Conservation (phyloP, 2,113 vertebrate species). For the Pitta sordida region DNA sequence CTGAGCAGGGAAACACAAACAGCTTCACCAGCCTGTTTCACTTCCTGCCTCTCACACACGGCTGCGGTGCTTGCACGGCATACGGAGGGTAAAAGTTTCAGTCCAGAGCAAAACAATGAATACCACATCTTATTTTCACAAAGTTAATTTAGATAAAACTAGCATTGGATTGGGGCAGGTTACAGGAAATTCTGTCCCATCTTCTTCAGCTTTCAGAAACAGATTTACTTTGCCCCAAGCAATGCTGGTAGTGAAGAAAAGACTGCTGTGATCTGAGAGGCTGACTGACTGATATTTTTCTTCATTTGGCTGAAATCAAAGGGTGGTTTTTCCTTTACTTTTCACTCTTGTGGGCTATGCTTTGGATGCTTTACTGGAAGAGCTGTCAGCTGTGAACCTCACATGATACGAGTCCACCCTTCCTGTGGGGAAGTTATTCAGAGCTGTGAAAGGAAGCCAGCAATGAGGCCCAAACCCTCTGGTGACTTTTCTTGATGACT, state of each 20-base stretch:
- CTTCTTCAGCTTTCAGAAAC: not conserved
- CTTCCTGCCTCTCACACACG: slow-evolving; percentile 42
- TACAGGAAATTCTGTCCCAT: not conserved
- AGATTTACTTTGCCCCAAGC: not conserved
- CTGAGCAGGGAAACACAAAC: not conserved
- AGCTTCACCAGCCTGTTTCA: slow-evolving; percentile 20
- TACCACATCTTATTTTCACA: not conserved
- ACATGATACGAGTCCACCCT: slow-evolving; percentile 47
- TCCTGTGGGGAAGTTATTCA: slow-evolving; percentile 68
- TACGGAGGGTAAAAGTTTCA: not conserved
- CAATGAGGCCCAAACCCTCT: slow-evolving; percentile 41
- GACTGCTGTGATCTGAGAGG: not conserved
- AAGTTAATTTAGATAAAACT: not conserved
- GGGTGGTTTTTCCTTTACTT: slow-evolving; percentile 14
- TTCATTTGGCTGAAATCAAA: slow-evolving; percentile 33
- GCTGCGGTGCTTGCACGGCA: fast-evolving
- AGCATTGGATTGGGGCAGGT: not conserved
- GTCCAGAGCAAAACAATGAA: not conserved
- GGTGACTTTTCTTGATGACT: slow-evolving; percentile 56
- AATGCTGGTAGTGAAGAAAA: not conserved
- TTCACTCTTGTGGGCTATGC: not conserved
- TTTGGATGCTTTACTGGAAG: slow-evolving; percentile 49
- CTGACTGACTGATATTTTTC: slow-evolving; percentile 12
- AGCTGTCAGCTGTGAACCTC: slow-evolving; percentile 53
- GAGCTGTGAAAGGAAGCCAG: slow-evolving; percentile 62